Conservation (phyloP, 2,888 invertebrate genomes). For the Carcina quercana region DNA sequence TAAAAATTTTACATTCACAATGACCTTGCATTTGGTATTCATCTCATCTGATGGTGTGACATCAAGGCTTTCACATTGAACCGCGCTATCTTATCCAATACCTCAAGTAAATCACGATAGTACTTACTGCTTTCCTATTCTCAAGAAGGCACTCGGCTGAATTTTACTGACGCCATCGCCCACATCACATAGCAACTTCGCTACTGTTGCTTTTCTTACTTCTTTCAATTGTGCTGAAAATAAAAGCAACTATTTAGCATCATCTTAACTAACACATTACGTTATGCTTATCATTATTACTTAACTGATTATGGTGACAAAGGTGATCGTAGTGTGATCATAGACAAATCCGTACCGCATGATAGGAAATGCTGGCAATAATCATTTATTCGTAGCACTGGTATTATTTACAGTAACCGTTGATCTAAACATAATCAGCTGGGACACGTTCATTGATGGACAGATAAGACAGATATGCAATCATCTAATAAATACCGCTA, state of each 20-base stretch:
- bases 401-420: too few relatives aligned
- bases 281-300: neutral
- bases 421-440: too few relatives aligned
- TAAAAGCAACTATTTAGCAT: slow-evolving; percentile 4
- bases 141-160: slow-evolving; percentile 36
- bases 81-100: too few relatives aligned
- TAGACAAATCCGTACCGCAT: neutral
- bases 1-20: too few relatives aligned
- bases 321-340: neutral
- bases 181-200: slow-evolving; percentile 37
- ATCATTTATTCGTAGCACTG: too few relatives aligned
- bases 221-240: slow-evolving; percentile 41
- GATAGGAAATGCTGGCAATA: too few relatives aligned
- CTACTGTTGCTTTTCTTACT: slow-evolving; percentile 35
- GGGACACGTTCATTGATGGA: too few relatives aligned
- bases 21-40: too few relatives aligned
- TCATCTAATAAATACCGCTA: neutral
- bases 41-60: too few relatives aligned
- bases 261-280: neutral
- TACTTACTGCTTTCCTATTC: slow-evolving; percentile 30
- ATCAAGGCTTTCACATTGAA: too few relatives aligned
- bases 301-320: neutral
- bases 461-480: too few relatives aligned
- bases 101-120: too few relatives aligned
- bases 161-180: slow-evolving; percentile 40